Conservation (phyloP, 2,113 vertebrate genomes). For the Hippocampus mohnikei region DNA sequence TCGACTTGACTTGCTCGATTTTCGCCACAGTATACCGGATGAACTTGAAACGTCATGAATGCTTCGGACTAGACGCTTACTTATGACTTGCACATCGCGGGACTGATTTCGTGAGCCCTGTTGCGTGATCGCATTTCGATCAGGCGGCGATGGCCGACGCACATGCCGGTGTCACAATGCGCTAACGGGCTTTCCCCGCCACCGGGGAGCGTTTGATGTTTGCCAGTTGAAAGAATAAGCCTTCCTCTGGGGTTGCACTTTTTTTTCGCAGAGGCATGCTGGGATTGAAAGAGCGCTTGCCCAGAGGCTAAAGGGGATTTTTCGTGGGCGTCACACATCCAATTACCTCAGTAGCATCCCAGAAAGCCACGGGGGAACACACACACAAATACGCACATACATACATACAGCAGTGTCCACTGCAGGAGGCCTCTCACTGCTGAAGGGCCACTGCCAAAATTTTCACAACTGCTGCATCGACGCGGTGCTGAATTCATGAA, state of each 20-base stretch:
- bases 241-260: constrained; percentile 65
- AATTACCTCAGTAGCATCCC: constrained; percentile 71
- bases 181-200: constrained; percentile 56
- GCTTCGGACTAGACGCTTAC: not conserved
- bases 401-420: constrained; percentile 37
- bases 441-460: constrained; percentile 35
- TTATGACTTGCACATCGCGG: not conserved
- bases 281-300: constrained; percentile 69
- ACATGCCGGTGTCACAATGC: constrained; percentile 44
- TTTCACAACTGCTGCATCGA: constrained; percentile 31
- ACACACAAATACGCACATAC: constrained; percentile 38
- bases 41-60: not conserved
- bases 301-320: constrained; percentile 69
- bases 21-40: not conserved
- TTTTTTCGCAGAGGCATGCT: constrained; percentile 65
- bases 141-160: constrained; percentile 14
- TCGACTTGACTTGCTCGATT: not conserved
- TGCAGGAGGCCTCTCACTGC: constrained; percentile 37
- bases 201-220: constrained; percentile 69
- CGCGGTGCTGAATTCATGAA: constrained; percentile 55
- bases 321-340: constrained; percentile 72
- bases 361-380: constrained; percentile 43
- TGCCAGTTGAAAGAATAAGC: constrained; percentile 71
- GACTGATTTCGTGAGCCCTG: no score
- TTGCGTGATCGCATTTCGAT: not conserved